Base-by-base conservation (phyloP, 2,888 invertebrate genomes). In the Pristionchus maxplancki region DNA sequence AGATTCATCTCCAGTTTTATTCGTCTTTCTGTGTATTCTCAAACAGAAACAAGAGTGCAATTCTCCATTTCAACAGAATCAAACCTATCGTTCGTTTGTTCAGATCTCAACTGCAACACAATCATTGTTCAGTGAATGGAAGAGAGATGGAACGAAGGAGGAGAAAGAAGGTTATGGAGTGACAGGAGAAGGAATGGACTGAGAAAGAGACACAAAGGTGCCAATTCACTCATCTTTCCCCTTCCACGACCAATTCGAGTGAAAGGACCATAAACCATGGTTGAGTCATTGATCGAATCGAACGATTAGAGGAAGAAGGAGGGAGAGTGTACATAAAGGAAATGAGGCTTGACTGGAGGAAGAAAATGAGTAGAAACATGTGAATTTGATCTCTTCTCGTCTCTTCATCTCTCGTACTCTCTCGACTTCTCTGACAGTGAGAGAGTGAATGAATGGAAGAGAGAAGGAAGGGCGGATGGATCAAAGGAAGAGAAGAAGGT, bases 81-180 rank as follows among this genome's bases (percentile, higher is more conserved):
- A 58, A 58, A 58, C 58, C 58, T 24, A 58, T 34, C 24, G 3
- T 62, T 62, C 31, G 64, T 67, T 67, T 67, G 64, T 67, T 67
- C 64, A 67, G 64, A 78, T 78, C 9, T 17, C n/a, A 11, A 44
- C 20, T 71, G 34, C 31, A 17, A 44, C n/a, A 44, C 31, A 78
- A 44, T 78, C 37, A 24, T 78, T 44, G 37, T 44, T 78, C 24
- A 74, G 34, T 37, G 74, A 74, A 8, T 37, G 1, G 40, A 78
- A 78, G 31, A 37, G 34, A n/a, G 62, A 28, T 28, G 71, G 6
- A 34, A 71, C 71, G 8, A 11, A 37, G 40, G 24, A 44, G 37
- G 78, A 78, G 44, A 78, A 44, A 20, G 78, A 78, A 44, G 37
- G n/a, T 44, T 40, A 78, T 78, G 78, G 44, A 67, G 64, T 67